phyloP scores from a whole-genome alignment of 2,888 invertebrate genomes.

The Xanthorhoe designata region DNA sequence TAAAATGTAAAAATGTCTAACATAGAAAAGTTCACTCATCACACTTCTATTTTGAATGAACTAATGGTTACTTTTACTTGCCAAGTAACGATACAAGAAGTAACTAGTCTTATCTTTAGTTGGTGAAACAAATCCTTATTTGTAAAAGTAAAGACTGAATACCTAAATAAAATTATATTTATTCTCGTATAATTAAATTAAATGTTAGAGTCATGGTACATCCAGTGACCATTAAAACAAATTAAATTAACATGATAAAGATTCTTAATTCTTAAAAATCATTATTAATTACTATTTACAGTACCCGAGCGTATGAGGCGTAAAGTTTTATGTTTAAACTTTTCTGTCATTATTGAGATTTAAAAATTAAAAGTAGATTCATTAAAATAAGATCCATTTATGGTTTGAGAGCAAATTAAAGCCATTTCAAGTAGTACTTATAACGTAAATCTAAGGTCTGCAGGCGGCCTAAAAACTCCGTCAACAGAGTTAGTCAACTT shows the following conservation, averaged over 20 bases:
- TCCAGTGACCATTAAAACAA: slow-evolving; percentile 34
- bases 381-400: not conserved
- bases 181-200: slow-evolving; percentile 19
- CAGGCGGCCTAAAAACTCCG: not conserved
- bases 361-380: slow-evolving; percentile 15
- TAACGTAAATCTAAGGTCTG: not conserved
- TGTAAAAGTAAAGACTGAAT: not conserved
- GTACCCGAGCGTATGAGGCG: slow-evolving; percentile 8
- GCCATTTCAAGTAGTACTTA: slow-evolving; percentile 12
- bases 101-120: no score
- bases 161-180: slow-evolving; percentile 10
- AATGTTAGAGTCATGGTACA: slow-evolving; percentile 25
- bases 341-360: slow-evolving; percentile 12
- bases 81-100: no score
- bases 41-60: no score
- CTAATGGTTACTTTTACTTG: no score
- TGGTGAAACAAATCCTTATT: no score
- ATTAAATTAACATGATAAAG: not conserved
- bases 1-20: no score
- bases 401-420: slow-evolving; percentile 16
- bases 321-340: slow-evolving; percentile 19
- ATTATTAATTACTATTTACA: slow-evolving; percentile 15
- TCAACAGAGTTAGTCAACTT: no score
- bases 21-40: no score
- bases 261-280: slow-evolving; percentile 7